Conservation (phyloP, 2,113 vertebrate species). For the Psammodynastes pulverulentus region DNA sequence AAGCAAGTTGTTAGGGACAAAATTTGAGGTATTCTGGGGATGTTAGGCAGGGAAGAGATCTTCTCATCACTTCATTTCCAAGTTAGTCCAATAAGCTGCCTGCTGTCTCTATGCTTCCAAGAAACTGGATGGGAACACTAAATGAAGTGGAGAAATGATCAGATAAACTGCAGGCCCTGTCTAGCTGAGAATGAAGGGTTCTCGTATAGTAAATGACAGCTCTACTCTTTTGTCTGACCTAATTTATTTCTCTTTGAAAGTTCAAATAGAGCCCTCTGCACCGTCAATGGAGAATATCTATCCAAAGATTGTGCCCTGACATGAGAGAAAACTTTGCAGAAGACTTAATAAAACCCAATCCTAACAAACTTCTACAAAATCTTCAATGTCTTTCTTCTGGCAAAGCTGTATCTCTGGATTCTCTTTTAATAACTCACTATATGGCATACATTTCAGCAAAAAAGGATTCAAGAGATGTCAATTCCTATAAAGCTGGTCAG, state of each 20-base stretch:
- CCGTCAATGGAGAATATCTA: slow-evolving; percentile 43
- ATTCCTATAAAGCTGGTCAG: accelerated
- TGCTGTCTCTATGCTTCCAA: slow-evolving; percentile 37
- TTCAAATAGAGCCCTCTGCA: slow-evolving; percentile 61
- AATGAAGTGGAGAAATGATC: slow-evolving; percentile 70
- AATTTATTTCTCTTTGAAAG: slow-evolving; percentile 76
- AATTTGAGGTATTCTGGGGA: slow-evolving; percentile 12
- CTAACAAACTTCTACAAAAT: slow-evolving; percentile 35
- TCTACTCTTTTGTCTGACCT: slow-evolving; percentile 74
- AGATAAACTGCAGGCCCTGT: slow-evolving; percentile 66
- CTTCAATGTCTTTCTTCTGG: neutral
- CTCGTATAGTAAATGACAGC: slow-evolving; percentile 67
- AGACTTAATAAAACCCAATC: neutral
- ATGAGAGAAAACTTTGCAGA: neutral
- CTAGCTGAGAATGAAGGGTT: slow-evolving; percentile 57
- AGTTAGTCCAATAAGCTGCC: slow-evolving; percentile 31
- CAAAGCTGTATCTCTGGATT: slow-evolving; percentile 12
- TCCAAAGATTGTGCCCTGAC: slow-evolving; percentile 35
- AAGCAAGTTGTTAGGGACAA: slow-evolving; percentile 25
- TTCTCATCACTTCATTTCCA: slow-evolving; percentile 6
- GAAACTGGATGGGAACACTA: slow-evolving; percentile 52
- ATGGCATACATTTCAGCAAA: slow-evolving; percentile 21
- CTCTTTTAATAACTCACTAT: accelerated
- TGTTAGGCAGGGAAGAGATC: neutral
- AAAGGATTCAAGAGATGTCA: neutral